A percentile compares a stretch with the other conserved stretches of the same genome.
phyloP scores from a whole-genome alignment of 2,797 vertebrate species.

The Apogon talboti region DNA sequence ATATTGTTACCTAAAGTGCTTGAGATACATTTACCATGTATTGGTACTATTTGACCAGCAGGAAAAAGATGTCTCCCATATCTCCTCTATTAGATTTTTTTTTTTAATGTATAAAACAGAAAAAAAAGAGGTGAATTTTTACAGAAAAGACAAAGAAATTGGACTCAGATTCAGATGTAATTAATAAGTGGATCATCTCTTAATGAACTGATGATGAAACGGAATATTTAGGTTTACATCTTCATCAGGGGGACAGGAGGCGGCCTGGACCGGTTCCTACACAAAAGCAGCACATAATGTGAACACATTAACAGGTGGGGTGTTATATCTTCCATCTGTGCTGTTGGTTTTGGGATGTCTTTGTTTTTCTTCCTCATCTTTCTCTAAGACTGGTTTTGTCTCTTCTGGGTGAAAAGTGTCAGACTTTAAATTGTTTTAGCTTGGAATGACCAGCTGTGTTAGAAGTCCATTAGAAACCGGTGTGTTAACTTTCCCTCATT shows the following conservation, averaged over 20 bases:
- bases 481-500: too few species aligned
- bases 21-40: too few species aligned
- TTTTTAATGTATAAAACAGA: too few species aligned
- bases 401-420: conserved; percentile 6
- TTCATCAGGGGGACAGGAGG: background rate
- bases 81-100: too few species aligned
- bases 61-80: too few species aligned
- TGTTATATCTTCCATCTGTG: conserved; percentile 15
- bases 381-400: conserved; percentile 1
- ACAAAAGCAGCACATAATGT: too few species aligned
- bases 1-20: too few species aligned
- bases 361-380: conserved; percentile 1
- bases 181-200: background rate
- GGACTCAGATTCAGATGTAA: background rate
- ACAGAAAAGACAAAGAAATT: too few species aligned
- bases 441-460: background rate
- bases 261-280: conserved; percentile 1
- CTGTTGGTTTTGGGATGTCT: conserved; percentile 11
- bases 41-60: too few species aligned
- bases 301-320: background rate
- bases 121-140: too few species aligned
- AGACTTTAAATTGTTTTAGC: background rate
- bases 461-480: too few species aligned
- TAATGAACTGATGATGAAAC: conserved; percentile 5
- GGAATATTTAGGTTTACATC: background rate